phyloP scores from a whole-genome alignment of 2,797 vertebrate species.

The Pogoniulus pusillus region DNA sequence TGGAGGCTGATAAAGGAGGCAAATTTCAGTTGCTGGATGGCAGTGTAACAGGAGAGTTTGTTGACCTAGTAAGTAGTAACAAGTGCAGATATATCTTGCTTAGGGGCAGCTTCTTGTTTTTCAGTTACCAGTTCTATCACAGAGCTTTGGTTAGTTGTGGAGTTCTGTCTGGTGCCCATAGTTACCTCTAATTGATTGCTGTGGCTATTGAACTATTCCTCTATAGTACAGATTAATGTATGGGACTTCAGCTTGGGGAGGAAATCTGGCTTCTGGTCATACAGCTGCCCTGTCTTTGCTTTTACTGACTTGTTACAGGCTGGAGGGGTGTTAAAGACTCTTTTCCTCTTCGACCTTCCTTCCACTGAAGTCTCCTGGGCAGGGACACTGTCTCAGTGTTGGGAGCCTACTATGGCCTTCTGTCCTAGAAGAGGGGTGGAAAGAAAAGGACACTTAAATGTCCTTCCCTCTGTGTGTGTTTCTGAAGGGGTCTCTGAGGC shows the following conservation, averaged over 20 bases:
- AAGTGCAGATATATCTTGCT: neutral
- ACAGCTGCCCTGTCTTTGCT: neutral
- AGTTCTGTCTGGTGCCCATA: neutral
- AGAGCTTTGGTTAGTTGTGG: neutral
- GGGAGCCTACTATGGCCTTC: neutral
- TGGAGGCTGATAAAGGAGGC: constrained; percentile 89
- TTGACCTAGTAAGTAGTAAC: constrained; percentile 86
- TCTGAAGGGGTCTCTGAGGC: neutral
- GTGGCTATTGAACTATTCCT: neutral
- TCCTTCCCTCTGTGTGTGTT: neutral
- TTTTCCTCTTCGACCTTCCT: neutral
- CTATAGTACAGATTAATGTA: neutral
- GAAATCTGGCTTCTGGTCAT: neutral
- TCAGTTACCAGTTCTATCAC: neutral
- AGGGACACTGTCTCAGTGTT: neutral
- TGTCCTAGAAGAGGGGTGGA: neutral
- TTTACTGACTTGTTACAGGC: neutral
- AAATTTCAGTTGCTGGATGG: constrained; percentile 91
- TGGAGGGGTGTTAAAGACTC: neutral
- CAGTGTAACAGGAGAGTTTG: constrained; percentile 91
- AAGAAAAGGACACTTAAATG: neutral
- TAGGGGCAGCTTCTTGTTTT: neutral
- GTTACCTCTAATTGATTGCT: fast-evolving
- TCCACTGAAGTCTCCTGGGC: neutral
- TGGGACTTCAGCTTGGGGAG: neutral